Percentiles rank a stretch among this genome's conserved stretches.
These are phyloP conservation scores for Nomada ferruginata DNA, from an alignment of 2,888 invertebrate genomes.

Conservation along the genomic window DNA sequence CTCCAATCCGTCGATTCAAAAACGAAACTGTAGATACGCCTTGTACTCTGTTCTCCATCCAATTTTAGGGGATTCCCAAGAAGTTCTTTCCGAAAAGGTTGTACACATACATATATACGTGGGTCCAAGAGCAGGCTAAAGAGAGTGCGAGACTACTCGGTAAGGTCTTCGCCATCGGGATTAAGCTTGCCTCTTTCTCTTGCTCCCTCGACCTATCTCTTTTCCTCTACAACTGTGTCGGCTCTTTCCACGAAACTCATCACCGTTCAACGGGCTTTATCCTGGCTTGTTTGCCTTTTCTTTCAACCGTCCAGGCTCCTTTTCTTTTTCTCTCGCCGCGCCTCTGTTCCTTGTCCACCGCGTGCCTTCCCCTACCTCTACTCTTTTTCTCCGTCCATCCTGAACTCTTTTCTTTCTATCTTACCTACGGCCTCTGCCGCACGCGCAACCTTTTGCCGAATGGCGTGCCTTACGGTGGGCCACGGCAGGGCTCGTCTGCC, in stretches of 20 bases:
- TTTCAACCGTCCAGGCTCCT: slow-evolving; percentile 64
- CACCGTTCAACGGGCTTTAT: slow-evolving; percentile 74
- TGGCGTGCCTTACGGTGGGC: slow-evolving; percentile 67
- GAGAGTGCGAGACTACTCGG: slow-evolving; percentile 47
- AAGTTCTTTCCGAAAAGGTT: slow-evolving; percentile 55
- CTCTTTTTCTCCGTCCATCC: slow-evolving; percentile 41
- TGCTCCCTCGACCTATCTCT: slow-evolving; percentile 39
- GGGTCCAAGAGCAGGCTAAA: slow-evolving; percentile 53
- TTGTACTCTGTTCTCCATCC: slow-evolving; percentile 12
- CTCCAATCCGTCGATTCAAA: slow-evolving; percentile 29
- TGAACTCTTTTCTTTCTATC: slow-evolving; percentile 35
- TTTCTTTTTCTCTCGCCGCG: slow-evolving; percentile 54
- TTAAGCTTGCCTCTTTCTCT: slow-evolving; percentile 65
- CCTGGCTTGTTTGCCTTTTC: slow-evolving; percentile 74
- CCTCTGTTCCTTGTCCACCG: slow-evolving; percentile 36
- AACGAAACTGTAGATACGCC: slow-evolving; percentile 30
- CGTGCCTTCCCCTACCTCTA: slow-evolving; percentile 31
- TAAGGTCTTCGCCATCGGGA: slow-evolving; percentile 64
- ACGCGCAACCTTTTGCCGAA: slow-evolving; percentile 72
- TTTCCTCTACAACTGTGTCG: slow-evolving; percentile 49
- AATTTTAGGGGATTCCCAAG: slow-evolving; percentile 65
- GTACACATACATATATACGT: slow-evolving; percentile 6
- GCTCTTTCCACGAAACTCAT: slow-evolving; percentile 77
- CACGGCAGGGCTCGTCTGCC: slow-evolving; percentile 62
- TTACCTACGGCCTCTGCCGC: slow-evolving; percentile 35